A percentile compares a stretch with the other conserved stretches of the same genome.
Evolutionary conservation across 2,797 vertebrate genomes (phyloP).

Genomic region (Austrolebias charrua): DNA sequence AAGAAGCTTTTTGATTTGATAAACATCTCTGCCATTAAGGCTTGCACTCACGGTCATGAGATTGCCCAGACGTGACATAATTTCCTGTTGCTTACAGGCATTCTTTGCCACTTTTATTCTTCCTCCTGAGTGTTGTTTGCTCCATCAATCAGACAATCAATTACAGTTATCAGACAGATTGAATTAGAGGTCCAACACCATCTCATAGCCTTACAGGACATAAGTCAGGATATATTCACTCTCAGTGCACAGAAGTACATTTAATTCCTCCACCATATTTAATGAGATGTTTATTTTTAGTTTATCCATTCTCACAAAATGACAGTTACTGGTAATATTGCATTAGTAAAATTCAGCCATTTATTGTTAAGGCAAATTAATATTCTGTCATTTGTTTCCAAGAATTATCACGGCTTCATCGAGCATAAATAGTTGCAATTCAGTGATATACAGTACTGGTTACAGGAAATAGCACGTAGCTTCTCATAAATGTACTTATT

Average conservation of each 20-base stretch:
- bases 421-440: too few species aligned
- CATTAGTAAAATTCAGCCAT: not conserved
- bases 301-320: not conserved
- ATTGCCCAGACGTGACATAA: conserved; percentile 52
- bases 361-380: not conserved
- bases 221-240: conserved; percentile 39
- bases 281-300: not conserved
- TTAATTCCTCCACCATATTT: not conserved
- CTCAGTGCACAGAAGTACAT: conserved; percentile 21
- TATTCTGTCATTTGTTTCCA: not conserved
- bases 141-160: conserved; percentile 68
- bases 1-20: conserved; percentile 35
- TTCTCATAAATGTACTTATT: not conserved
- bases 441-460: not conserved
- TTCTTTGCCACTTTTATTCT: conserved; percentile 23
- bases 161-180: conserved; percentile 57
- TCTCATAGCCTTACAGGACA: conserved; percentile 39
- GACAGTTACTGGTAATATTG: too few species aligned
- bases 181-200: conserved; percentile 57
- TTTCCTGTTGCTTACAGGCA: conserved; percentile 41
- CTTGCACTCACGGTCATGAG: conserved; percentile 31
- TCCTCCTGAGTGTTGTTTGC: conserved; percentile 13
- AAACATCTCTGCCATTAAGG: conserved; percentile 22
- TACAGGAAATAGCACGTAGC: not conserved
- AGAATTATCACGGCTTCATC: not conserved